Conservation (phyloP, 2,888 invertebrate species). For the Ornithoptera alexandrae region DNA sequence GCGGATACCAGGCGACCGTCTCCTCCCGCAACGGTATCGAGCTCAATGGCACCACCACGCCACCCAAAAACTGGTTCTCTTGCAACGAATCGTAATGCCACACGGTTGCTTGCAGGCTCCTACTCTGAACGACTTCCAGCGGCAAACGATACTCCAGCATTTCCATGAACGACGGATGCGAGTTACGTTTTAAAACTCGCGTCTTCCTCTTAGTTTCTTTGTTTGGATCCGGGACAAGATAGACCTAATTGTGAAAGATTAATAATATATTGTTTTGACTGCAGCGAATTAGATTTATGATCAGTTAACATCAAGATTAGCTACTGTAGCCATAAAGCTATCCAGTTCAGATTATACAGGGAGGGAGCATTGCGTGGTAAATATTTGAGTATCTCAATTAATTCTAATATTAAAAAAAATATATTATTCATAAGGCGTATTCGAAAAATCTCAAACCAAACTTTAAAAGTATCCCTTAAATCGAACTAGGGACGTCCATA, state of each 20-base stretch:
- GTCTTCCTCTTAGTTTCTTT: slow-evolving; percentile 98
- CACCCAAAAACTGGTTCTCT: slow-evolving; percentile 96
- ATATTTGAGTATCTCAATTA: too few relatives aligned
- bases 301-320: background rate
- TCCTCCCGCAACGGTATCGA: slow-evolving; percentile 88
- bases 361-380: too few relatives aligned
- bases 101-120: slow-evolving; percentile 93
- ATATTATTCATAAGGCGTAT: too few relatives aligned
- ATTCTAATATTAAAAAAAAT: too few relatives aligned
- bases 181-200: slow-evolving; percentile 93
- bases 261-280: background rate
- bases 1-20: slow-evolving; percentile 91
- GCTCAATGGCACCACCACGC: slow-evolving; percentile 89
- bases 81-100: slow-evolving; percentile 97
- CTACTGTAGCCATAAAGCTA: too few relatives aligned
- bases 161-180: slow-evolving; percentile 99
- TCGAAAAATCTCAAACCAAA: too few relatives aligned
- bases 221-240: slow-evolving; percentile 93
- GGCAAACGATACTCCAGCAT: slow-evolving; percentile 95
- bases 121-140: slow-evolving; percentile 85
- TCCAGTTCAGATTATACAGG: too few relatives aligned
- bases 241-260: slow-evolving; percentile 81
- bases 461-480: too few relatives aligned
- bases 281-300: background rate
- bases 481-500: too few relatives aligned